phyloP scores from a whole-genome alignment of 2,797 vertebrate genomes.

The Clarias laeviceps region DNA sequence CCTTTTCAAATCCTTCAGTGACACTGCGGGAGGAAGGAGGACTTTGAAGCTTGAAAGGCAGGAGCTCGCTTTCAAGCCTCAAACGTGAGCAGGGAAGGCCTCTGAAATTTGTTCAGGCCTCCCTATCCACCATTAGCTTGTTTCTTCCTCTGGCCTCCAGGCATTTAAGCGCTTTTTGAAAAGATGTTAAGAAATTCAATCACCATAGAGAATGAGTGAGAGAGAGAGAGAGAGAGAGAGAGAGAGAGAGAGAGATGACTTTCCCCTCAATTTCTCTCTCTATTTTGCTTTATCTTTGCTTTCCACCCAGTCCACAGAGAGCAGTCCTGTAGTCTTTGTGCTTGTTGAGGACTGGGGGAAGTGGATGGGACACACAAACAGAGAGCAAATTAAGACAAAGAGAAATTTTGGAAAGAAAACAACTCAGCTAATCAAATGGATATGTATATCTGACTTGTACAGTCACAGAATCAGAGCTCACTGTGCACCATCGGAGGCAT shows the following conservation, averaged over 20 bases:
- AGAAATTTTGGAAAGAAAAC: slow-evolving; percentile 36
- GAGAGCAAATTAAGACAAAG: slow-evolving; percentile 42
- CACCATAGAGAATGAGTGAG: slow-evolving; percentile 95
- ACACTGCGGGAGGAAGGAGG: slow-evolving; percentile 99
- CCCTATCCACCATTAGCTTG: slow-evolving; percentile 99
- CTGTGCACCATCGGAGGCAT: not conserved
- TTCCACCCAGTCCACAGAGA: slow-evolving; percentile 88
- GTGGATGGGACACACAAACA: slow-evolving; percentile 69
- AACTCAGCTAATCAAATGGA: slow-evolving; percentile 46
- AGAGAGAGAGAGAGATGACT: slow-evolving; percentile 59
- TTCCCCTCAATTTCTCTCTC: slow-evolving; percentile 25
- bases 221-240: slow-evolving; percentile 14
- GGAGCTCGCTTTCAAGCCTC: slow-evolving; percentile 99
- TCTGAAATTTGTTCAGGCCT: slow-evolving; percentile 99
- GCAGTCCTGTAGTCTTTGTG: slow-evolving; percentile 85
- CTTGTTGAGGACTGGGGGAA: slow-evolving; percentile 82
- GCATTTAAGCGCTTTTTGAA: slow-evolving; percentile 99
- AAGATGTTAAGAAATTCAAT: slow-evolving; percentile 99
- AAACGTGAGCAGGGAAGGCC: slow-evolving; percentile 99
- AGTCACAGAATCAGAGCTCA: slow-evolving; percentile 19
- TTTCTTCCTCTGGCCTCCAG: slow-evolving; percentile 99
- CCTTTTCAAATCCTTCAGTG: slow-evolving; percentile 99
- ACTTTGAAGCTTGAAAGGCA: slow-evolving; percentile 99
- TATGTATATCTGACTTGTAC: slow-evolving; percentile 30
- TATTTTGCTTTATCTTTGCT: slow-evolving; percentile 30